These are phyloP conservation scores for Todiramphus chloris DNA, from an alignment of 2,113 vertebrate genomes.

Conservation along the genomic window DNA sequence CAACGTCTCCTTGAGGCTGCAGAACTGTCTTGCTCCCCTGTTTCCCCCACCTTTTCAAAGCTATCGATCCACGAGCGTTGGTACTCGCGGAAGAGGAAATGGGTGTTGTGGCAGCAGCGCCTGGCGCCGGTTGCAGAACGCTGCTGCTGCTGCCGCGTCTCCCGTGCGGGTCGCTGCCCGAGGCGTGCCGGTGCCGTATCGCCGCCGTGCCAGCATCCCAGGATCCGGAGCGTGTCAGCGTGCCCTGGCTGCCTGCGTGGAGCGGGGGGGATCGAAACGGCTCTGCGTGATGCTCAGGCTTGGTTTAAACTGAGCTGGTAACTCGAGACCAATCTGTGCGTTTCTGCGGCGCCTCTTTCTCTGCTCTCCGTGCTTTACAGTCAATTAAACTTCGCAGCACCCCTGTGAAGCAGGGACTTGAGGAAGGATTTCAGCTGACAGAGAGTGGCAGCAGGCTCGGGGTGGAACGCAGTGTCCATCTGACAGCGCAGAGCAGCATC, in stretches of 20 bases:
- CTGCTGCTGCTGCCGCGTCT: not conserved
- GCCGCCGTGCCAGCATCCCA: not conserved
- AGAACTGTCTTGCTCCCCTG: not conserved
- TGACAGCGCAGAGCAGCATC: not conserved
- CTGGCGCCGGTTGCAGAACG: fast-evolving
- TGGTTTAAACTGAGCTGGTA: not conserved
- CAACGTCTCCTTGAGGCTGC: not conserved
- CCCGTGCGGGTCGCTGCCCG: not conserved
- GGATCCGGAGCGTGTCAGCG: not conserved
- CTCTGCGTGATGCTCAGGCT: not conserved
- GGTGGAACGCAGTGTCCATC: not conserved
- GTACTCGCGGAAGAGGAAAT: fast-evolving
- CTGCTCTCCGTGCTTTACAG: not conserved
- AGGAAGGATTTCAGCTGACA: fast-evolving
- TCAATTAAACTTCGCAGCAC: not conserved
- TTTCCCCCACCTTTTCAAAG: fast-evolving
- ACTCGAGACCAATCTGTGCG: not conserved
- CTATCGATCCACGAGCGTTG: fast-evolving
- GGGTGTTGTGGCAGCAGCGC: fast-evolving
- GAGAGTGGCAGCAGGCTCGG: not conserved
- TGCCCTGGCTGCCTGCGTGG: not conserved
- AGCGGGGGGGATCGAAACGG: fast-evolving
- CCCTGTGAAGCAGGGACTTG: not conserved
- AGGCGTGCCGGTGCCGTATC: not conserved
- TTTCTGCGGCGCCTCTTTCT: not conserved